These are phyloP conservation scores for Abramis brama DNA, from an alignment of 2,113 vertebrate species.

Conservation along the genomic window DNA sequence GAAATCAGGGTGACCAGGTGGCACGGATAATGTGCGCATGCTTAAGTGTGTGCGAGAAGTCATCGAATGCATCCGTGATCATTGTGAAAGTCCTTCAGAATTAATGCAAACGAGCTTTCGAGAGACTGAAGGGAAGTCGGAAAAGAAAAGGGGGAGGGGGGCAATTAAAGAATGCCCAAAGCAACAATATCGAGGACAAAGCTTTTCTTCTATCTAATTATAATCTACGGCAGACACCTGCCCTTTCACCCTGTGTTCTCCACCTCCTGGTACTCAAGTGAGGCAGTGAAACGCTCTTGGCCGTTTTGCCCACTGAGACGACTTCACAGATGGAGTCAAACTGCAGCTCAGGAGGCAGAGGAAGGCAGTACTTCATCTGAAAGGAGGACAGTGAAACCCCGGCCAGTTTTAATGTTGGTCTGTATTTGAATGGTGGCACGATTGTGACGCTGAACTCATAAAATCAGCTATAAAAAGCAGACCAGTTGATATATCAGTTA, in stretches of 20 bases:
- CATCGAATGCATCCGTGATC: conserved; percentile 65
- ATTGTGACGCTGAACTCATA: neutral
- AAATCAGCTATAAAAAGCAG: neutral
- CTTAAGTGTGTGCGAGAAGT: conserved; percentile 52
- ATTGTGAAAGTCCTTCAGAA: conserved; percentile 64
- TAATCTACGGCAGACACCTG: conserved; percentile 78
- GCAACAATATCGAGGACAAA: conserved; percentile 79
- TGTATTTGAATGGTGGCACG: neutral
- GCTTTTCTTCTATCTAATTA: conserved; percentile 79
- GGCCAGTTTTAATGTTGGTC: neutral
- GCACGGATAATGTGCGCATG: conserved; percentile 36
- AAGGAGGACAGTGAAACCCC: neutral
- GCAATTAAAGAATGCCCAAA: conserved; percentile 82
- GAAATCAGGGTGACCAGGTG: neutral
- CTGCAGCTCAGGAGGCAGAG: neutral
- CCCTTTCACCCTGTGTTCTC: conserved; percentile 76
- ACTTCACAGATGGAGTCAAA: conserved; percentile 14
- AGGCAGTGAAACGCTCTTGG: conserved; percentile 49
- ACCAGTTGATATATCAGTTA: neutral
- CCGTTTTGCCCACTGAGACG: conserved; percentile 43
- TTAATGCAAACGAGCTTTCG: conserved; percentile 75
- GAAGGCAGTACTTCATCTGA: neutral
- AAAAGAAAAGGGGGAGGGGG: conserved; percentile 59
- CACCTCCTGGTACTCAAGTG: conserved; percentile 57
- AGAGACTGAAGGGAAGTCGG: conserved; percentile 39